A percentile compares a stretch with the other conserved stretches of the same genome.
These are phyloP conservation scores for Tonatia bakeri DNA, from an alignment of 2,113 vertebrate genomes.

Conservation along the genomic window DNA sequence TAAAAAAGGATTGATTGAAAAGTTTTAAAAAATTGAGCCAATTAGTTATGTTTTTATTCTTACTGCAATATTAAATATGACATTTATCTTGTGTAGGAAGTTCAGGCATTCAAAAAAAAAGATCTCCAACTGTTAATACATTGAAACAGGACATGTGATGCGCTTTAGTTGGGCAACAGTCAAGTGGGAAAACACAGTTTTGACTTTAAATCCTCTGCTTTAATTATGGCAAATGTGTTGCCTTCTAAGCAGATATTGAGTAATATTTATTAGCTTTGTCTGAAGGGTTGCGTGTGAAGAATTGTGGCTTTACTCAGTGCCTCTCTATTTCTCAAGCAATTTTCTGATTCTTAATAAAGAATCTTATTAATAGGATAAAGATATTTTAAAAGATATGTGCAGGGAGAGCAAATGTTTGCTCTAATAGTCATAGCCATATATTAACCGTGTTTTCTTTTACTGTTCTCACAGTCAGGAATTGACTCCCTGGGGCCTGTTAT, in stretches of 20 bases:
- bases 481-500: not conserved
- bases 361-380: not conserved
- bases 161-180: not conserved
- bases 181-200: not conserved
- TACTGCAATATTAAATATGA: not conserved
- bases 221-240: not conserved
- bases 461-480: not conserved
- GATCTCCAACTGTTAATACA: not conserved
- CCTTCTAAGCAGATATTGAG: not conserved
- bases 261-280: not conserved
- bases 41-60: not conserved
- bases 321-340: slow-evolving; percentile 4
- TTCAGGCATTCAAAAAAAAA: not conserved
- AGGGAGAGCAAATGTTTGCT: not conserved
- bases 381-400: not conserved
- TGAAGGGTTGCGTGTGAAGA: not conserved
- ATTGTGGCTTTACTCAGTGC: not conserved
- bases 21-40: not conserved
- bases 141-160: not conserved
- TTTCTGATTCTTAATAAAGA: not conserved
- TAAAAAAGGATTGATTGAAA: too few relatives aligned
- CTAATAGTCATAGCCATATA: not conserved
- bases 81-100: not conserved
- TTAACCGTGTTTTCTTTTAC: not conserved
- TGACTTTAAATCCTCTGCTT: not conserved